Base-by-base conservation (phyloP, 2,888 invertebrate genomes). In the Coelinius sp. region DNA sequence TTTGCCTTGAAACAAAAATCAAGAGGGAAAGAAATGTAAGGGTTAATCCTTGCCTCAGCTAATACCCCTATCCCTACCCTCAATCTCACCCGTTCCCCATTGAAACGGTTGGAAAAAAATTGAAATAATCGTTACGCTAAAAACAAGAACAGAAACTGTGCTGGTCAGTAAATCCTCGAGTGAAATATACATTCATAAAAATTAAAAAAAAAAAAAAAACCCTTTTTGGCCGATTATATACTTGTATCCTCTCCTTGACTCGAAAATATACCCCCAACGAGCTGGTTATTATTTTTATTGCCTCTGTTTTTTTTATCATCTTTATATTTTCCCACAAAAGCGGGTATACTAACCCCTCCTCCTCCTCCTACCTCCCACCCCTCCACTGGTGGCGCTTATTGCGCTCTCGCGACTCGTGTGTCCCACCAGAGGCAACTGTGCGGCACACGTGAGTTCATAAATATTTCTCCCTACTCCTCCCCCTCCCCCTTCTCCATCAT, bases 111-210 rank as follows among this genome's bases (percentile, higher is more conserved):
- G 59, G n/a, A 52, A 53, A 49, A 49, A 31, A 67, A 67, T 38
- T 49, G 62, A 56, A 69, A 71, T 52, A 12, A 24, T 41, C 41
- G 46, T 49, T 49, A 38, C 49, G 17, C 44, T 22, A 44, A 62
- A 46, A 66, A 71, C 64, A 73, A 73, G 68, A 52, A 70, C 46
- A 24, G 64, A 62, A 71, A 73, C 49, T 73, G 46, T n/a, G n/a
- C n/a, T n/a, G n/a, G n/a, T 49, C 71, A 59, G 63, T 62, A 72
- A 75, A 75, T 75, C 70, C 73, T 41, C 20, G 59, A 22, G 59
- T 64, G 64, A 52, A 73, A 53, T 62, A 44, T 59, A 65, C 12
- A 62, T 35, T 66, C 64, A 17, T 38, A 27, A 25, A 62, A 49
- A 27, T 25, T 63, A 41, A 41, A n/a, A 41, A 41, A 46, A 46